These are phyloP conservation scores for Anorthoa munda DNA, from an alignment of 2,888 invertebrate species.

Conservation along the genomic window DNA sequence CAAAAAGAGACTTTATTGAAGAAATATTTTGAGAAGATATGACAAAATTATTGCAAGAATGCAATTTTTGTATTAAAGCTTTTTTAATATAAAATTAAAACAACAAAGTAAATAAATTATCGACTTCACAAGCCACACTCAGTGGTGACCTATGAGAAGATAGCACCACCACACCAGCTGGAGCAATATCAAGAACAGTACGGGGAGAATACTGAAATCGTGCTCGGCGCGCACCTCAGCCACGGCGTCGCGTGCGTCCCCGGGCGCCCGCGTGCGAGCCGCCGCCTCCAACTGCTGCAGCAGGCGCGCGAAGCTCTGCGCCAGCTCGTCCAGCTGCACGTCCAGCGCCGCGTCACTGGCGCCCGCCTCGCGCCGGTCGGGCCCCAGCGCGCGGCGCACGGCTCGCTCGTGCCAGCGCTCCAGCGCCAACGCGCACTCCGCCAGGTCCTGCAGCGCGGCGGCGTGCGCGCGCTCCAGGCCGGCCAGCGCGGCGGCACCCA, in stretches of 20 bases:
- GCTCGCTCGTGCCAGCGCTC: constrained; percentile 85
- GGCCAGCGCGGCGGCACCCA: constrained; percentile 78
- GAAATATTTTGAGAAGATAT: not conserved
- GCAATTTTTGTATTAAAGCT: too few species aligned
- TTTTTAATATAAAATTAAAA: constrained; percentile 50
- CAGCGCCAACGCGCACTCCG: constrained; percentile 83
- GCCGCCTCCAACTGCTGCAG: constrained; percentile 78
- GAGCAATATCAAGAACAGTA: constrained; percentile 86
- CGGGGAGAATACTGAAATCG: constrained; percentile 92
- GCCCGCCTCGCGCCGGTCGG: constrained; percentile 74
- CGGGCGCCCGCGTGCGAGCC: constrained; percentile 76
- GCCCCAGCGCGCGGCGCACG: constrained; percentile 75
- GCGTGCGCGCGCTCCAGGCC: constrained; percentile 84
- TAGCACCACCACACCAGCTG: constrained; percentile 89
- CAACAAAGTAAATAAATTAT: constrained; percentile 72
- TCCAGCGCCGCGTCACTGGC: constrained; percentile 80
- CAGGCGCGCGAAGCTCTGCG: constrained; percentile 72
- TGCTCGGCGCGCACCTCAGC: constrained; percentile 92
- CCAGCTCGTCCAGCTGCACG: constrained; percentile 83
- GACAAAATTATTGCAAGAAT: too few species aligned
- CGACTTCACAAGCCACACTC: constrained; percentile 80
- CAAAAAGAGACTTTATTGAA: not conserved
- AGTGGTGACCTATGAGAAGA: constrained; percentile 83
- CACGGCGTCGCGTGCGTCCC: constrained; percentile 80
- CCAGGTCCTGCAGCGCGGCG: constrained; percentile 84